Evolutionary conservation across 2,113 vertebrate genomes (phyloP).

Genomic region (Atlantisia rogersi): DNA sequence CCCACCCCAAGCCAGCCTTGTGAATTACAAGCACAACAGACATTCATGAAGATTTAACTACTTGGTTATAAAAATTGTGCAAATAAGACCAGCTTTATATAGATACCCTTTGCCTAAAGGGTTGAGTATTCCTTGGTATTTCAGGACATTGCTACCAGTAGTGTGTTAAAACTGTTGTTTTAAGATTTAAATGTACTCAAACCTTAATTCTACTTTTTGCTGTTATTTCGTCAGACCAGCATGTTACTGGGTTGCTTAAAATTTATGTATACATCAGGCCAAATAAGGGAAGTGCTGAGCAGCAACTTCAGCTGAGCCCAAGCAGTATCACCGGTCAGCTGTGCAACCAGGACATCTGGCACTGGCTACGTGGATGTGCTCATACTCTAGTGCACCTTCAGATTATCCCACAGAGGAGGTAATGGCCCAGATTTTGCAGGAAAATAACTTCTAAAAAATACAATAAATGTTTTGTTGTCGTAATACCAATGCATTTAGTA

Average conservation of each 20-base stretch:
- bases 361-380: neutral
- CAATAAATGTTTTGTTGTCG: neutral
- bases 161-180: neutral
- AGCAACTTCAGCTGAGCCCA: neutral
- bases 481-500: neutral
- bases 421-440: neutral
- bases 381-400: neutral
- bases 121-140: neutral
- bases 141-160: neutral
- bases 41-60: neutral
- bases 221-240: neutral
- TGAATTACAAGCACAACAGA: neutral
- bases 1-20: neutral
- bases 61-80: neutral
- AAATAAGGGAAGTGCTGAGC: neutral
- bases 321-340: neutral
- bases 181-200: neutral
- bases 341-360: neutral
- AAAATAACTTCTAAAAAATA: neutral
- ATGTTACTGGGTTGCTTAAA: neutral
- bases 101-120: neutral
- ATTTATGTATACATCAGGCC: neutral
- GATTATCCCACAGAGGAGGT: neutral
- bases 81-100: neutral
- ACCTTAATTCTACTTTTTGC: neutral